phyloP scores from a whole-genome alignment of 2,888 invertebrate genomes.

The Dryomyza anilis region DNA sequence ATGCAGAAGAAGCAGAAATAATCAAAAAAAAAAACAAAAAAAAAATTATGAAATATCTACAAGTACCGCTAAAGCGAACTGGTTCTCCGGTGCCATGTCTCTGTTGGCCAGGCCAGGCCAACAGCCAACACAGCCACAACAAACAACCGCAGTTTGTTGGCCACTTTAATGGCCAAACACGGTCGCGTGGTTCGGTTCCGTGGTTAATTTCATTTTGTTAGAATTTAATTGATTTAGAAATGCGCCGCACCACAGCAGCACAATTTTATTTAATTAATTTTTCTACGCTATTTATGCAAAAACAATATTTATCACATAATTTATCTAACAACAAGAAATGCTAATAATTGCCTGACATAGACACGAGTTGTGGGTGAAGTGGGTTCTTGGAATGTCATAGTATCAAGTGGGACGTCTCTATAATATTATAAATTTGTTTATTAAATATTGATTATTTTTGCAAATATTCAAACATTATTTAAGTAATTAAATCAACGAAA shows the following conservation, averaged over 20 bases:
- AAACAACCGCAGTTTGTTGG: background rate
- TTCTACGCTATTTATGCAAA: no score
- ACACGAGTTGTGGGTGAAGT: no score
- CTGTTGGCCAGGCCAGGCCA: background rate
- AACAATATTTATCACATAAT: no score
- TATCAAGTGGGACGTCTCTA: no score
- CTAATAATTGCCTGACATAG: no score
- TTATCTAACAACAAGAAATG: no score
- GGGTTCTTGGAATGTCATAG: no score
- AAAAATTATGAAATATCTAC: slow-evolving; percentile 13
- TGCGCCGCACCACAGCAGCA: background rate
- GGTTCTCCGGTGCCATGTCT: slow-evolving; percentile 1
- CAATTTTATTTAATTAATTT: background rate
- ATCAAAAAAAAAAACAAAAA: background rate
- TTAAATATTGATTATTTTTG: no score
- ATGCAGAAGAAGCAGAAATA: no score
- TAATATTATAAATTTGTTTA: no score
- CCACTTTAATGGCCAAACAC: background rate
- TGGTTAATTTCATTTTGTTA: slow-evolving; percentile 4
- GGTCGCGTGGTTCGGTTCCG: background rate
- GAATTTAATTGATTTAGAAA: slow-evolving; percentile 1
- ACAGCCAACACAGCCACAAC: background rate
- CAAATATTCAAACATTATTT: no score
- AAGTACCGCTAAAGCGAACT: slow-evolving; percentile 24
- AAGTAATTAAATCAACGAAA: no score